These are phyloP conservation scores for Poeciliopsis turrubarensis DNA, from an alignment of 2,113 vertebrate genomes.

Conservation along the genomic window DNA sequence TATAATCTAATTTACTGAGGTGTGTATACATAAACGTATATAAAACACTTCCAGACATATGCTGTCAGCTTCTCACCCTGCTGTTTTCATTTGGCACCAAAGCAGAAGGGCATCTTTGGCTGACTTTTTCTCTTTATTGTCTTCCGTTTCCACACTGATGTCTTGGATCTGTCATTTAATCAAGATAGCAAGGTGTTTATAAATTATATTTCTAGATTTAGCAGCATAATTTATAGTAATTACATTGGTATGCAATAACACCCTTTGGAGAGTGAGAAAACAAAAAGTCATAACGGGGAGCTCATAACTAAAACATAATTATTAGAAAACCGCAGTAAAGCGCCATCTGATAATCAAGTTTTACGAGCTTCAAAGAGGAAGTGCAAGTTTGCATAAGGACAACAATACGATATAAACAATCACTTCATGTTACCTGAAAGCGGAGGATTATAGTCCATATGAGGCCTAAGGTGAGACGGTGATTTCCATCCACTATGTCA, in stretches of 20 bases:
- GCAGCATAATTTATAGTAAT: background rate
- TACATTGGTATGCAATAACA: background rate
- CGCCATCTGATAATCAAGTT: background rate
- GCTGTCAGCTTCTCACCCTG: constrained; percentile 81
- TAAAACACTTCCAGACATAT: background rate
- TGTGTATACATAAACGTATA: background rate
- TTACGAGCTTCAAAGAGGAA: background rate
- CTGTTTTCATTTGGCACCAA: constrained; percentile 98
- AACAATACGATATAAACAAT: too few species aligned
- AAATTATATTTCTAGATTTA: background rate
- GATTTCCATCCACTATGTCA: constrained; percentile 94
- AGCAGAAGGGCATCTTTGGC: constrained; percentile 93
- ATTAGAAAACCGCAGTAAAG: background rate
- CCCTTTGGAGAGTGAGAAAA: background rate
- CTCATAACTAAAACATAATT: background rate
- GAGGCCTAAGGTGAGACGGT: constrained; percentile 91
- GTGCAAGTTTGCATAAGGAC: background rate
- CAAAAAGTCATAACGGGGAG: background rate
- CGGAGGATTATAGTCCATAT: constrained; percentile 97
- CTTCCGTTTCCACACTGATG: constrained; percentile 93
- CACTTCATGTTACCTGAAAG: constrained; percentile 84
- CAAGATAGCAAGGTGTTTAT: background rate
- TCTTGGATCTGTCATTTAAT: constrained; percentile 87
- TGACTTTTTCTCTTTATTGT: constrained; percentile 94
- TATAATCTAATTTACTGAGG: too few species aligned